A percentile compares a stretch with the other conserved stretches of the same genome.
Evolutionary conservation across 1,140 invertebrate species (phyloP).

Genomic region (Bombus sylvicola): DNA sequence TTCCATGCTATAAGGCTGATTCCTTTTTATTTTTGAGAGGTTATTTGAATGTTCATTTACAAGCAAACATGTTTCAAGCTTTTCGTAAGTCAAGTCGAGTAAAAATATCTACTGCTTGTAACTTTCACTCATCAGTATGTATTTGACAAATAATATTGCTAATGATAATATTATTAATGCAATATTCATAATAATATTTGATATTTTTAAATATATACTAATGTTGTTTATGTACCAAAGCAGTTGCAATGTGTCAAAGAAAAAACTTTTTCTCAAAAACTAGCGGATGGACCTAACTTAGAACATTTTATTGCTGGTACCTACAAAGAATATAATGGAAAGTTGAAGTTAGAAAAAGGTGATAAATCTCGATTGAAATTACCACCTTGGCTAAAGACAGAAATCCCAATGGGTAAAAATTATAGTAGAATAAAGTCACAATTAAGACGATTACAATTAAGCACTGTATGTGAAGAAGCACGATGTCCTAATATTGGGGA

Average conservation of each 20-base stretch:
- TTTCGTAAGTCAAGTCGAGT: conserved; percentile 18
- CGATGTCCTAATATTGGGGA: conserved; percentile 99
- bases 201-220: not conserved
- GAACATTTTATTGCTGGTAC: conserved; percentile 75
- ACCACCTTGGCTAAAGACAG: conserved; percentile 98
- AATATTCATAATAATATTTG: not conserved
- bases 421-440: conserved; percentile 94
- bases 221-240: conserved; percentile 57
- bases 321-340: conserved; percentile 87
- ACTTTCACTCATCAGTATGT: conserved; percentile 35
- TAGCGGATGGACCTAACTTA: conserved; percentile 77
- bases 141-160: not conserved
- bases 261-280: conserved; percentile 74
- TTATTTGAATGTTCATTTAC: conserved; percentile 23
- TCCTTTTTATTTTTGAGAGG: conserved; percentile 10
- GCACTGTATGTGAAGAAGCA: conserved; percentile 99
- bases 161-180: not conserved
- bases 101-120: conserved; percentile 25
- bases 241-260: conserved; percentile 63
- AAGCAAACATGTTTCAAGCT: conserved; percentile 20
- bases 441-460: conserved; percentile 93
- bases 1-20: not conserved
- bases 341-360: conserved; percentile 92
- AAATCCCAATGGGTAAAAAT: conserved; percentile 95
- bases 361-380: conserved; percentile 92